Evolutionary conservation across 2,888 invertebrate genomes (phyloP).

Genomic region (Xestia xanthographa): DNA sequence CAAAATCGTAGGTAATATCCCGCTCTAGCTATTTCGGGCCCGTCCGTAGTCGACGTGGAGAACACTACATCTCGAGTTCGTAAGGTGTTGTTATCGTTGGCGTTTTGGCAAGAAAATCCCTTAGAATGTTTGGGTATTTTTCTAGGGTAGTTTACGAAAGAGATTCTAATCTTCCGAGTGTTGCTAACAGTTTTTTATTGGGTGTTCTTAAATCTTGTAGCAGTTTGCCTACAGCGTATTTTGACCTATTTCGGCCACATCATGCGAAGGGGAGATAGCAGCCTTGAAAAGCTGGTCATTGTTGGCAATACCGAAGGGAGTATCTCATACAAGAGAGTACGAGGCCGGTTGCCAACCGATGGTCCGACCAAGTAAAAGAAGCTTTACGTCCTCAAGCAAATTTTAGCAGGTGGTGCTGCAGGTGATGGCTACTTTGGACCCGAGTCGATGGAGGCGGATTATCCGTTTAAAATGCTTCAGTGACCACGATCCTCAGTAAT

Average conservation of each 20-base stretch:
- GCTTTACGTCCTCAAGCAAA: no score
- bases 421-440: background rate
- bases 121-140: slow-evolving; percentile 4
- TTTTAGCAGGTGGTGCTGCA: no score
- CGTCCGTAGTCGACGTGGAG: slow-evolving; percentile 15
- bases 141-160: background rate
- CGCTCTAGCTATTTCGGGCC: slow-evolving; percentile 2
- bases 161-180: slow-evolving; percentile 2
- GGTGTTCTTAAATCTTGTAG: background rate
- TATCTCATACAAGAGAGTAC: no score
- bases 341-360: no score
- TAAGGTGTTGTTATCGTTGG: slow-evolving; percentile 43
- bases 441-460: background rate
- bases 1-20: slow-evolving; percentile 23
- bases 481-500: background rate
- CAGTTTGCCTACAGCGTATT: no score
- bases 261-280: no score
- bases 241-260: no score
- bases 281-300: no score
- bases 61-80: slow-evolving; percentile 40
- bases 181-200: background rate
- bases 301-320: no score
- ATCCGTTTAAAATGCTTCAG: background rate
- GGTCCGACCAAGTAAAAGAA: no score
- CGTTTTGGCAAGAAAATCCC: slow-evolving; percentile 20